phyloP scores from a whole-genome alignment of 2,888 invertebrate genomes.

The Steinernema hermaphroditum region DNA sequence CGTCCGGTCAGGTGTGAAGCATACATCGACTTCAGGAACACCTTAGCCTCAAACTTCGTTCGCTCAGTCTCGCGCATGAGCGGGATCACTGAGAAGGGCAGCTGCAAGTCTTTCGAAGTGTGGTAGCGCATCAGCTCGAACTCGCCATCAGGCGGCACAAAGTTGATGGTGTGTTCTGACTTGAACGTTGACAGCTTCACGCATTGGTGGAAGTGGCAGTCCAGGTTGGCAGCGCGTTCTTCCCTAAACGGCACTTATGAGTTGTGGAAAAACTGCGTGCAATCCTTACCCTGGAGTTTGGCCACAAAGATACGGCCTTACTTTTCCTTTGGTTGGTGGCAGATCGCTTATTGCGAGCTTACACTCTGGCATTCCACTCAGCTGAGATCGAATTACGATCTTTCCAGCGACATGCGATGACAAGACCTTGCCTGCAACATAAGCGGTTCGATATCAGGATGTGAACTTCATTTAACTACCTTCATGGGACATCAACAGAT shows the following conservation, averaged over 20 bases:
- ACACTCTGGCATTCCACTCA: slow-evolving; percentile 99
- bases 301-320: slow-evolving; percentile 74
- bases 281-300: slow-evolving; percentile 74
- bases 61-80: slow-evolving; percentile 95
- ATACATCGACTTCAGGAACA: slow-evolving; percentile 97
- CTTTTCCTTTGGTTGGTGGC: slow-evolving; percentile 88
- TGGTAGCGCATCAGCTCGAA: slow-evolving; percentile 99
- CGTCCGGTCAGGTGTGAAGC: slow-evolving; percentile 95
- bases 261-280: slow-evolving; percentile 35
- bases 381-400: slow-evolving; percentile 98
- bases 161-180: slow-evolving; percentile 98
- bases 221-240: slow-evolving; percentile 91
- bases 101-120: slow-evolving; percentile 97
- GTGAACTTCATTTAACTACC: slow-evolving; percentile 70
- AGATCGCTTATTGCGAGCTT: slow-evolving; percentile 99
- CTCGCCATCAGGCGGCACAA: slow-evolving; percentile 99
- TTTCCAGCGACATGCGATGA: slow-evolving; percentile 85
- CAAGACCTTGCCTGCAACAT: background rate
- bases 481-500: slow-evolving; percentile 96
- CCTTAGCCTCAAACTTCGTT: slow-evolving; percentile 99
- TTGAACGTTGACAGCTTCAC: slow-evolving; percentile 99
- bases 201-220: slow-evolving; percentile 99
- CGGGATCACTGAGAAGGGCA: slow-evolving; percentile 98
- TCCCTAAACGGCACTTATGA: slow-evolving; percentile 76
- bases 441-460: background rate